Percentiles rank a stretch among this genome's conserved stretches.
Evolutionary conservation across 2,113 vertebrate genomes (phyloP).

Genomic region (Nannospalax galili): DNA sequence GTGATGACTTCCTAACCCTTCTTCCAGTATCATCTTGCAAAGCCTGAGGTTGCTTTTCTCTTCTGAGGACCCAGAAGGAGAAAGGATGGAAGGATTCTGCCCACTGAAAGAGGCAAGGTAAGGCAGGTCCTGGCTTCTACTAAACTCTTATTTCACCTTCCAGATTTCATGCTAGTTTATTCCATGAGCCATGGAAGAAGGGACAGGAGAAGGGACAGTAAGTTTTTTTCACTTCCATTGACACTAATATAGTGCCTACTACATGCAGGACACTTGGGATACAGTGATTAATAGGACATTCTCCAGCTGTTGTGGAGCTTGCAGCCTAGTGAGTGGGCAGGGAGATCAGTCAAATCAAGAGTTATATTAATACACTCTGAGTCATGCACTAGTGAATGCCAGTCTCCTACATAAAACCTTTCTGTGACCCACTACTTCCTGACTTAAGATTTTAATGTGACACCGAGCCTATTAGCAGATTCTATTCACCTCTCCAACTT

Average conservation of each 20-base stretch:
- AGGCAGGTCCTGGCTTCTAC: background rate
- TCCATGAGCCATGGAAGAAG: background rate
- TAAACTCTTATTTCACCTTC: background rate
- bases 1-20: background rate
- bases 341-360: constrained; percentile 45
- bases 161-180: constrained; percentile 31
- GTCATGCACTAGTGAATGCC: constrained; percentile 31
- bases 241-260: constrained; percentile 10
- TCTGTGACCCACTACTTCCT: constrained; percentile 50
- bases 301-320: background rate
- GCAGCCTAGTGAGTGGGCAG: constrained; percentile 9
- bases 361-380: constrained; percentile 39
- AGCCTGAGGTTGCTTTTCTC: background rate
- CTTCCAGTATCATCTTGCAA: background rate
- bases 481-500: background rate
- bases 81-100: background rate
- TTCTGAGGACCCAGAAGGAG: background rate
- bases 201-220: background rate
- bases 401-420: constrained; percentile 50
- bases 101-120: background rate
- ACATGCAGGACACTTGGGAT: background rate
- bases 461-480: background rate
- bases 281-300: background rate
- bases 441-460: background rate
- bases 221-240: constrained; percentile 37